Conservation (phyloP, 2,888 invertebrate genomes). For the Helicoverpa assulta region DNA sequence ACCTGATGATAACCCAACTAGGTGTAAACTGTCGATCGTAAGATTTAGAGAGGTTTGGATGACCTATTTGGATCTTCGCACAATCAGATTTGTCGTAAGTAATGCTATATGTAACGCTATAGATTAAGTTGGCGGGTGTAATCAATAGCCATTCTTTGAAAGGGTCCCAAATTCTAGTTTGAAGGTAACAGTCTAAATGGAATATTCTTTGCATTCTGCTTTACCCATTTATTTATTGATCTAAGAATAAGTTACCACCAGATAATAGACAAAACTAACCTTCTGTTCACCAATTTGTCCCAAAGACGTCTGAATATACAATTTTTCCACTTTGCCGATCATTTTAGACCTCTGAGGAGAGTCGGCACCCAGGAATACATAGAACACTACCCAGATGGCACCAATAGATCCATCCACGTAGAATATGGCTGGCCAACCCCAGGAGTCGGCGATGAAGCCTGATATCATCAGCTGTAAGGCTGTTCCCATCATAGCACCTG, state of each 20-base stretch:
- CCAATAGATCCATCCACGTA: slow-evolving; percentile 90
- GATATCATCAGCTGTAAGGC: slow-evolving; percentile 89
- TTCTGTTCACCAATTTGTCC: slow-evolving; percentile 77
- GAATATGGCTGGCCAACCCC: slow-evolving; percentile 93
- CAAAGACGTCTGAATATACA: slow-evolving; percentile 91
- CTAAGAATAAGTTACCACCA: too few relatives aligned
- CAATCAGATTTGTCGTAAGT: not conserved
- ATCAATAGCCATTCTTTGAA: too few relatives aligned
- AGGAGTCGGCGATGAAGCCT: slow-evolving; percentile 77
- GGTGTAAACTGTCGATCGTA: slow-evolving; percentile 19
- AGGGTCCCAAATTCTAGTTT: too few relatives aligned
- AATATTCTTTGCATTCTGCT: too few relatives aligned
- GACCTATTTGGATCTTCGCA: not conserved
- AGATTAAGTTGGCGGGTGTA: too few relatives aligned
- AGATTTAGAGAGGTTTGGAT: slow-evolving; percentile 21
- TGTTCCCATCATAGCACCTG: slow-evolving; percentile 90
- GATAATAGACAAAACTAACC: slow-evolving; percentile 58
- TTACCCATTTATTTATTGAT: too few relatives aligned
- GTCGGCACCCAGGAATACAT: slow-evolving; percentile 91
- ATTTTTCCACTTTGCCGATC: slow-evolving; percentile 91
- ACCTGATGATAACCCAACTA: slow-evolving; percentile 17
- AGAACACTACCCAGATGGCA: slow-evolving; percentile 88
- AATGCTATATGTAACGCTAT: too few relatives aligned
- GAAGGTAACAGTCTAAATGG: too few relatives aligned
- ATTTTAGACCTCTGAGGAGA: slow-evolving; percentile 90